phyloP scores from a whole-genome alignment of 1,140 invertebrate species.

The Oppia nitens region DNA sequence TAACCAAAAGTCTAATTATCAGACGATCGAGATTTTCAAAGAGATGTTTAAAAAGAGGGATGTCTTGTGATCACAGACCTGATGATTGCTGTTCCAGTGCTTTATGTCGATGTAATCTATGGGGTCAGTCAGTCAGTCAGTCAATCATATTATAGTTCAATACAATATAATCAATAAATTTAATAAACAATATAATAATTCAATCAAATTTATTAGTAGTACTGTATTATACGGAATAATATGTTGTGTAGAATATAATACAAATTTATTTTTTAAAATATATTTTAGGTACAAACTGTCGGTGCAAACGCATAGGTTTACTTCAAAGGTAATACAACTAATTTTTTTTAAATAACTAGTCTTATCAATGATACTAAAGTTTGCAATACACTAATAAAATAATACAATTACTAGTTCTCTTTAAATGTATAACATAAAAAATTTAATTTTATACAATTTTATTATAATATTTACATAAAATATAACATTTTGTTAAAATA shows the following conservation, averaged over 20 bases:
- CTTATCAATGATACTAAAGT: too few relatives aligned
- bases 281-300: slow-evolving; percentile 49
- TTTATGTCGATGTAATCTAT: slow-evolving; percentile 71
- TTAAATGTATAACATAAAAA: too few relatives aligned
- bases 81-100: slow-evolving; percentile 70
- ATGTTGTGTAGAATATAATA: too few relatives aligned
- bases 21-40: slow-evolving; percentile 28
- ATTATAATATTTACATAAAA: too few relatives aligned
- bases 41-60: slow-evolving; percentile 55
- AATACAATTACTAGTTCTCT: too few relatives aligned
- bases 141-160: neutral
- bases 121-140: slow-evolving; percentile 33
- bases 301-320: slow-evolving; percentile 68
- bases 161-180: neutral
- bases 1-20: neutral
- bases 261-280: too few relatives aligned
- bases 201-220: too few relatives aligned
- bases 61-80: slow-evolving; percentile 63
- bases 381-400: too few relatives aligned
- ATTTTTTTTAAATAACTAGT: too few relatives aligned
- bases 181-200: neutral
- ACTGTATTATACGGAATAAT: too few relatives aligned
- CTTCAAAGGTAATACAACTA: slow-evolving; percentile 44
- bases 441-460: too few relatives aligned
- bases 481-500: too few relatives aligned